These are phyloP conservation scores for Lepidotrigona ventralis DNA, from an alignment of 1,140 invertebrate genomes.

Conservation along the genomic window DNA sequence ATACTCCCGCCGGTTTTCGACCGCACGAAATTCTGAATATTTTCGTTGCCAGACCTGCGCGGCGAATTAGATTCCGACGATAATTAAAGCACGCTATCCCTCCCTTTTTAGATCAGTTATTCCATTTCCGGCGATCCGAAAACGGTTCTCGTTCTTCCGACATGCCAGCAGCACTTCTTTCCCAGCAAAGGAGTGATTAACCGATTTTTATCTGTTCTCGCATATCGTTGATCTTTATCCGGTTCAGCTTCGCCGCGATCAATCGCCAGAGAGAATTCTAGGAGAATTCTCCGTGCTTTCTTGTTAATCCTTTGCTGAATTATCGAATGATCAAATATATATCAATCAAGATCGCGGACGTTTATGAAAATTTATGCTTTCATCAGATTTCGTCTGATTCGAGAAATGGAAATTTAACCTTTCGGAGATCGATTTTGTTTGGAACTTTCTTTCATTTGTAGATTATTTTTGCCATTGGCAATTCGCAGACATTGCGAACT, in stretches of 20 bases:
- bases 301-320: neutral
- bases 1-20: neutral
- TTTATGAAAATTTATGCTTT: too few relatives aligned
- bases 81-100: slow-evolving; percentile 18
- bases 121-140: neutral
- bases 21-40: slow-evolving; percentile 22
- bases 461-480: too few relatives aligned
- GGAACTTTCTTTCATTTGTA: too few relatives aligned
- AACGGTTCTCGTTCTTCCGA: too few relatives aligned
- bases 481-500: too few relatives aligned
- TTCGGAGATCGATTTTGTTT: too few relatives aligned
- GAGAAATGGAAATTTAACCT: too few relatives aligned
- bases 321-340: neutral
- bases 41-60: neutral
- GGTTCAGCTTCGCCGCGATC: neutral
- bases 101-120: neutral
- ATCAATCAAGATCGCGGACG: too few relatives aligned
- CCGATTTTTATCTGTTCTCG: neutral
- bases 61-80: slow-evolving; percentile 15
- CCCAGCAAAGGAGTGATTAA: neutral
- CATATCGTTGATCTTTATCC: too few relatives aligned
- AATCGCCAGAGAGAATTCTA: neutral
- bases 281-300: neutral
- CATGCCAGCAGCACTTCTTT: neutral
- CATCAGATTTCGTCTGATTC: too few relatives aligned